These are phyloP conservation scores for Macrosiphum euphorbiae DNA, from an alignment of 2,888 invertebrate genomes.

Conservation along the genomic window DNA sequence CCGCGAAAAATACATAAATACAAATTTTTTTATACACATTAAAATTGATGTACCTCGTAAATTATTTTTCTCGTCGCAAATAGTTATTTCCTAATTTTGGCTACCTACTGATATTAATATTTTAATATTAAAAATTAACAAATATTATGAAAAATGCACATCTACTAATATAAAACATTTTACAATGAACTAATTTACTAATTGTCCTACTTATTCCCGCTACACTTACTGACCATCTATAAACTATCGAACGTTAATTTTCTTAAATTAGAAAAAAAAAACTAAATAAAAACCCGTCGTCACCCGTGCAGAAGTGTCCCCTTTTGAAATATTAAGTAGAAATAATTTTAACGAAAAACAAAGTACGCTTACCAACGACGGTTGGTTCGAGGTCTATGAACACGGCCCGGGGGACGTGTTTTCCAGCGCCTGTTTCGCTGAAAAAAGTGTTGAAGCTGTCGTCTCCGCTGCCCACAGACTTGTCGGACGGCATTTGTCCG, in stretches of 20 bases:
- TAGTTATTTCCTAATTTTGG: neutral
- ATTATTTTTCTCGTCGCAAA: neutral
- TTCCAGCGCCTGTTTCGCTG: slow-evolving; percentile 72
- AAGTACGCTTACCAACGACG: slow-evolving; percentile 72
- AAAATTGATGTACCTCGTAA: too few relatives aligned
- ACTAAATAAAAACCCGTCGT: neutral
- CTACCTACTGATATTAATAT: neutral
- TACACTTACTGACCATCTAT: neutral
- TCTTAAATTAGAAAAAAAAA: neutral
- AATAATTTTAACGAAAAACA: neutral
- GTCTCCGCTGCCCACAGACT: slow-evolving; percentile 73
- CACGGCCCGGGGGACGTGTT: slow-evolving; percentile 75
- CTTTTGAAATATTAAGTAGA: neutral
- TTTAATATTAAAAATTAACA: neutral
- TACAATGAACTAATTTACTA: neutral
- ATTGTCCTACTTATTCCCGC: neutral
- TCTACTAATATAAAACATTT: neutral
- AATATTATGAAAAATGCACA: neutral
- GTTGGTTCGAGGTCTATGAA: slow-evolving; percentile 78
- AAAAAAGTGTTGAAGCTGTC: slow-evolving; percentile 74
- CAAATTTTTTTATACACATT: neutral
- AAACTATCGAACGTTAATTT: neutral
- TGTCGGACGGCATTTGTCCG: slow-evolving; percentile 74
- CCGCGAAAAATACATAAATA: neutral
- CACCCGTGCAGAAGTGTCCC: neutral